These are phyloP conservation scores for Cnemophilus loriae DNA, from an alignment of 2,113 vertebrate species.

Conservation along the genomic window DNA sequence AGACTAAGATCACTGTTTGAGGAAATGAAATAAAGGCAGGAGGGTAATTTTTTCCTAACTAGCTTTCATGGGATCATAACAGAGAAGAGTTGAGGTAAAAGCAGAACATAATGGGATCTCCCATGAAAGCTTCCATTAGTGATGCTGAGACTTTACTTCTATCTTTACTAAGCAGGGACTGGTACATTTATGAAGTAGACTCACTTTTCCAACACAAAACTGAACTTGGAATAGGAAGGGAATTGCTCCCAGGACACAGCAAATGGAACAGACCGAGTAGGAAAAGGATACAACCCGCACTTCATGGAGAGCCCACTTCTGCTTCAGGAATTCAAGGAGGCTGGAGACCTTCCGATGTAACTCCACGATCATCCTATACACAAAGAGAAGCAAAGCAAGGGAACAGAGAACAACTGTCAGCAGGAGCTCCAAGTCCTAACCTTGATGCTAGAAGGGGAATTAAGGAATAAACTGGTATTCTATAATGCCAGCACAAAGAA, in stretches of 20 bases:
- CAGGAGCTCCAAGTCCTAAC: neutral
- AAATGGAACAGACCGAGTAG: neutral
- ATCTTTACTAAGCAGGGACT: neutral
- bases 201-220: neutral
- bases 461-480: neutral
- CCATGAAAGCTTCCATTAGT: neutral
- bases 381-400: neutral
- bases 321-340: slow-evolving; percentile 95
- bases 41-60: neutral
- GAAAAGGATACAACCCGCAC: slow-evolving; percentile 93
- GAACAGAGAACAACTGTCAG: neutral
- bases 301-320: slow-evolving; percentile 95
- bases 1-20: neutral
- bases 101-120: neutral
- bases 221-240: neutral
- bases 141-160: neutral
- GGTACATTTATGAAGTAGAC: neutral
- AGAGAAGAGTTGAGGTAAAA: neutral
- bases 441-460: neutral
- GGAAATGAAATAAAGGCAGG: neutral
- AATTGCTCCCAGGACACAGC: neutral
- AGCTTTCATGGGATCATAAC: neutral
- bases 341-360: slow-evolving; percentile 96
- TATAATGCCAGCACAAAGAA: neutral
- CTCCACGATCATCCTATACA: slow-evolving; percentile 92